phyloP scores from a whole-genome alignment of 2,888 invertebrate genomes.

The Chesias legatella region DNA sequence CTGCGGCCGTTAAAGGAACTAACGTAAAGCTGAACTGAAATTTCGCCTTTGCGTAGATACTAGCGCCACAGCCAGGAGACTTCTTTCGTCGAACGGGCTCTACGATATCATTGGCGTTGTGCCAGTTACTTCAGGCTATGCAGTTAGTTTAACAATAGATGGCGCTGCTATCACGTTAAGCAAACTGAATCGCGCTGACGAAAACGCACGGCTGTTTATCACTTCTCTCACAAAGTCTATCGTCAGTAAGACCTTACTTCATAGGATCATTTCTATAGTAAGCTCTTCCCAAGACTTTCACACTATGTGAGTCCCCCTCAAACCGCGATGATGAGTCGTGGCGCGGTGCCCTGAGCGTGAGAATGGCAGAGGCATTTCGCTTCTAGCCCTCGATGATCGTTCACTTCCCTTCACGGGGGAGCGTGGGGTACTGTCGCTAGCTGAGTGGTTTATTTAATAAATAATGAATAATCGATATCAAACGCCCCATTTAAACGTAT shows the following conservation, averaged over 20 bases:
- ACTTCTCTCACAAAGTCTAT: no score
- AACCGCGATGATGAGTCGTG: constrained; percentile 7
- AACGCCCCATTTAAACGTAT: no score
- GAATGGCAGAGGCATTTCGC: constrained; percentile 2
- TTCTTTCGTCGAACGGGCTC: no score
- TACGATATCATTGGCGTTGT: no score
- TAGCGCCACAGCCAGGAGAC: no score
- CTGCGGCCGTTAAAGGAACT: no score
- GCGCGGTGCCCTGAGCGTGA: constrained; percentile 8
- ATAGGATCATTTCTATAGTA: constrained; percentile 10
- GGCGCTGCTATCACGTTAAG: constrained; percentile 1
- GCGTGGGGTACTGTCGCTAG: constrained; percentile 6
- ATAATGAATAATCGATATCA: no score
- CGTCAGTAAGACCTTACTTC: neutral
- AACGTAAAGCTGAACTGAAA: no score
- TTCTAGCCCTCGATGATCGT: constrained; percentile 9
- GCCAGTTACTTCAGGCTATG: no score
- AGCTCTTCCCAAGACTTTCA: constrained; percentile 6
- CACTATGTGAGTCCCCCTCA: constrained; percentile 3
- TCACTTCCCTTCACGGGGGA: constrained; percentile 9
- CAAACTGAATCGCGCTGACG: constrained; percentile 8
- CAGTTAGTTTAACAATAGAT: constrained; percentile 2
- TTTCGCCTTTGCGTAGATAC: no score
- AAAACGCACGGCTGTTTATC: constrained; percentile 7
- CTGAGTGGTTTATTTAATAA: no score